Base-by-base conservation (phyloP, 2,888 invertebrate genomes). In the Chalcis sispes region DNA sequence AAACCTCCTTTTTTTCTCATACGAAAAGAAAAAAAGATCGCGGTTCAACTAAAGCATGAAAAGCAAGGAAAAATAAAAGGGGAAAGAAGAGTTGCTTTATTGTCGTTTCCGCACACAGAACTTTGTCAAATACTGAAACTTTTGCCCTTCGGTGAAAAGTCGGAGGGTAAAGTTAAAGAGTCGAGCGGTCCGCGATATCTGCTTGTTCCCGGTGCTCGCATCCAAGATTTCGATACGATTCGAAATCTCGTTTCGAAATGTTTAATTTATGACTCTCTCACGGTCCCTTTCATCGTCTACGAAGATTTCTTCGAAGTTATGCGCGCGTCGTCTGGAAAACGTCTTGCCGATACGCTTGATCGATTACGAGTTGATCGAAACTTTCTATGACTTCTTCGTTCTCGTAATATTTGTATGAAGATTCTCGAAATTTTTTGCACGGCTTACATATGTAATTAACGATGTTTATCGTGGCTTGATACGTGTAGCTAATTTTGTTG, bases 61-160 rank as follows among this genome's bases (percentile, higher is more conserved):
- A 20, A 50, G 10, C 50, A 15, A 54, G 25, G 27, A 29, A 54
- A 27, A 2, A 5, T 36, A 8, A 20, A 20, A 50, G 23, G 18
- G 50, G 18, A 56, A 56, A 27, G 23, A 13, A 25, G 56, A 15
- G 42, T 27, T 56, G 78, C 79, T 82, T 82, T 83, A 81, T 81
- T 80, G 80, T 79, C 79, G 77, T 81, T 82, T 80, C 82, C 80
- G 80, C 80, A 80, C 79, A 81, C 79, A 78, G 75, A 78, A 77
- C 80, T 75, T 84, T 77, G 77, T 75, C 83, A 80, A 84, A 83
- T 79, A 82, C 77, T 75, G 77, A 61, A 75, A 69, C 64, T 75
- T 70, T 58, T 13, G 18, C 27, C 50, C 50, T 50, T 10, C 20
- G 4, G 2, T 4, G 20, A 1, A 50, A 20, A 18, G 29, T 56